Base-by-base conservation (phyloP, 2,113 vertebrate species). In the Thunnus thynnus region DNA sequence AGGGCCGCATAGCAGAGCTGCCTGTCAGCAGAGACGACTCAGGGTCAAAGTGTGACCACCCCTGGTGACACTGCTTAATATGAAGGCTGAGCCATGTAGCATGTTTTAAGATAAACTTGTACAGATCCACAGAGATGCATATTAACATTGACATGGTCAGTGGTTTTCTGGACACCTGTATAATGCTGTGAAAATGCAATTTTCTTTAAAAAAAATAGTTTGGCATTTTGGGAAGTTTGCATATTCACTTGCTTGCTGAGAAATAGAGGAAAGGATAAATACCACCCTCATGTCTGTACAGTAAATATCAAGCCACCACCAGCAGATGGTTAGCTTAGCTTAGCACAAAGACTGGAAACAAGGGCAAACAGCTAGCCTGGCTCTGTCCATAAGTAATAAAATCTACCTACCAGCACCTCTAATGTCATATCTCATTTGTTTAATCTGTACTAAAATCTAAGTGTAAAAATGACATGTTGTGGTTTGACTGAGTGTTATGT, bases 41-140 rank as follows among this genome's bases (percentile, higher is more conserved):
- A 7, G 85, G 95, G 94, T 94, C 93, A 94, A 81, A 82, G 88
- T 84, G 81, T 89, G 91, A 92, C 86, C 90, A 86, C 88, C 90
- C 80, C 84, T 57, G 30, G n/a, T 57, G 71, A 89, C 81, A 63
- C 60, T 22, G 54, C 67, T 80, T 64, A 32, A 89, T 86, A 85
- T 65, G 25, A 68, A 86, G 73, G 80, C 55, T 41, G 27, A 82
- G 27, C 18, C 44, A 41, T 8, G 13, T 3, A 56, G 48, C 20
- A 13, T 13, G 51, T 32, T 41, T n/a, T 10, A 13, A 55, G 17
- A 52, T 54, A 73, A 63, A 61, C 62, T 27, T 13, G 32, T 13
- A 1, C 32, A 52, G 16, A 62, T 14, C 12, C 20, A 80, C 11
- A 36, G 2, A 18, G 13, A 14, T 12, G 13, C 30, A 30, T n/a